Evolutionary conservation across 2,888 invertebrate genomes (phyloP).

Genomic region (Bombylius major): DNA sequence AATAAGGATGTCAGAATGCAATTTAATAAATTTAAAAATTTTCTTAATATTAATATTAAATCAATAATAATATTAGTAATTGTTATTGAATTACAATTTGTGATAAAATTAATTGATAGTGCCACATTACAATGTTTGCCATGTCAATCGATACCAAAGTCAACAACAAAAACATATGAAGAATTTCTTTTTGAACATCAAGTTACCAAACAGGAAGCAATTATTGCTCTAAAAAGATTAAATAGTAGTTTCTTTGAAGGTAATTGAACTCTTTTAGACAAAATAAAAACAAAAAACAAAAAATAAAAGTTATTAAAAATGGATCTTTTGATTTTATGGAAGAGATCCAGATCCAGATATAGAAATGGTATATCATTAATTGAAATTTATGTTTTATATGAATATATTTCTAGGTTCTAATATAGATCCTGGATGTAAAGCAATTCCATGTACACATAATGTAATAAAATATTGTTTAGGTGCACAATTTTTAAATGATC

Average conservation of each 20-base stretch:
- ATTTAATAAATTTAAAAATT: neutral
- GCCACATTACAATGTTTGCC: slow-evolving; percentile 4
- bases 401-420: slow-evolving; percentile 18
- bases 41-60: neutral
- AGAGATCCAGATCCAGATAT: too few species aligned
- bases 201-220: slow-evolving; percentile 30
- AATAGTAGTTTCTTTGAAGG: slow-evolving; percentile 27
- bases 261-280: slow-evolving; percentile 15
- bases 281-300: neutral
- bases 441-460: slow-evolving; percentile 23
- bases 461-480: slow-evolving; percentile 31
- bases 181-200: slow-evolving; percentile 33
- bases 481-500: slow-evolving; percentile 33
- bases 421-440: slow-evolving; percentile 22
- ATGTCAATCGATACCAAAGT: neutral
- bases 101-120: slow-evolving; percentile 2
- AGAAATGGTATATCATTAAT: too few species aligned
- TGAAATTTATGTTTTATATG: too few species aligned
- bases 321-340: too few species aligned
- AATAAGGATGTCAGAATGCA: neutral
- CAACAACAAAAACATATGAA: slow-evolving; percentile 19
- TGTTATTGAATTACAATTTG: neutral
- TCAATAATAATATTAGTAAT: neutral
- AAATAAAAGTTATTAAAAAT: neutral
- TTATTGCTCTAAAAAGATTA: slow-evolving; percentile 23